Evolutionary conservation across 92 coral and sea anemone genomes (phyloP).

Genomic region (Epizoanthus rinbou): DNA sequence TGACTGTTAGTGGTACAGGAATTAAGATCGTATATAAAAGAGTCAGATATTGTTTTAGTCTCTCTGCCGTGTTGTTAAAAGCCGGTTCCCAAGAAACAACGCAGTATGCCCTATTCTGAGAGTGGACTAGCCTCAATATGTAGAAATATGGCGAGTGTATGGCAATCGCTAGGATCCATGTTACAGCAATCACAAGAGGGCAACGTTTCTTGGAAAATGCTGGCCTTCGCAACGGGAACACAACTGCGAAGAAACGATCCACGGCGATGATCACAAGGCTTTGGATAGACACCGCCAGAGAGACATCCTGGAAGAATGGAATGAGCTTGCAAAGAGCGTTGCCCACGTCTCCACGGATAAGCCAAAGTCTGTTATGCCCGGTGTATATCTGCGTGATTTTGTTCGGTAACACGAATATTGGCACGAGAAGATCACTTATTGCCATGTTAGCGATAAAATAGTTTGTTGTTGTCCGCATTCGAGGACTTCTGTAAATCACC

Average conservation of each 20-base stretch:
- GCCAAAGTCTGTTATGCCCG: background rate
- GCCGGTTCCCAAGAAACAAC: background rate
- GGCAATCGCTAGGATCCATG: constrained; percentile 10
- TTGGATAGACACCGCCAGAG: constrained; percentile 24
- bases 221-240: constrained; percentile 28
- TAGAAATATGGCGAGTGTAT: constrained; percentile 21
- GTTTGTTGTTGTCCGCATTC: constrained; percentile 29
- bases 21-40: background rate
- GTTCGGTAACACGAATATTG: constrained; percentile 20
- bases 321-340: constrained; percentile 17
- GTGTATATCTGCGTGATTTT: background rate
- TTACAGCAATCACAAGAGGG: background rate
- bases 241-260: constrained; percentile 36
- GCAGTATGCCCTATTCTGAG: background rate
- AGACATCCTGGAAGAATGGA: constrained; percentile 14
- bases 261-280: constrained; percentile 28
- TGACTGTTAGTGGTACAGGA: background rate
- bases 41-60: background rate
- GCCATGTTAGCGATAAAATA: constrained; percentile 33
- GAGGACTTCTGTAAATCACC: constrained; percentile 29
- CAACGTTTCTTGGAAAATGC: constrained; percentile 23
- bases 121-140: background rate
- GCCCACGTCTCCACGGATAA: constrained; percentile 24
- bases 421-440: constrained; percentile 20
- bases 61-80: background rate